A percentile compares a stretch with the other conserved stretches of the same genome.
These are phyloP conservation scores for Eutolmus rufibarbis DNA, from an alignment of 2,888 invertebrate species.

Conservation along the genomic window DNA sequence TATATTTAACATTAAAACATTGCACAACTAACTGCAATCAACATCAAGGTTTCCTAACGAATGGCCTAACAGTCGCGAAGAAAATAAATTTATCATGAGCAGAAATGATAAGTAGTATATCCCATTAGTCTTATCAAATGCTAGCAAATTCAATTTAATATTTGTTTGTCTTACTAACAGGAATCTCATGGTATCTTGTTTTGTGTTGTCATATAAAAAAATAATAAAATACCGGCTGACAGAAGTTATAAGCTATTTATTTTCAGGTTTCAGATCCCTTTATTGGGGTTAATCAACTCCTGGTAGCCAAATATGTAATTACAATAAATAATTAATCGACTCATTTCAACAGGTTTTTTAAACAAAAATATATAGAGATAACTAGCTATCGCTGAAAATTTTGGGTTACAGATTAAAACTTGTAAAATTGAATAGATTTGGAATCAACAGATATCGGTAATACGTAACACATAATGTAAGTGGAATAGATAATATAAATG, in stretches of 20 bases:
- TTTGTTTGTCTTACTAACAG: not conserved
- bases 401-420: not conserved
- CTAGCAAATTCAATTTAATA: not conserved
- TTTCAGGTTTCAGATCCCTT: not conserved
- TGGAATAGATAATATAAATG: not conserved
- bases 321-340: not conserved
- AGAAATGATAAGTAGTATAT: not conserved
- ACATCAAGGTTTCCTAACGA: not conserved
- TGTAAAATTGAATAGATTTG: not conserved
- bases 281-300: not conserved
- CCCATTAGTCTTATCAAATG: not conserved
- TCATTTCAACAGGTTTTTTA: not conserved
- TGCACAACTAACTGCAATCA: not conserved
- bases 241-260: not conserved
- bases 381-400: not conserved
- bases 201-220: not conserved
- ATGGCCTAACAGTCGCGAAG: not conserved
- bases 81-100: not conserved
- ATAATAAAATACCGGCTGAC: not conserved
- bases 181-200: not conserved
- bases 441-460: not conserved
- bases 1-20: not conserved
- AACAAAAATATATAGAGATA: not conserved
- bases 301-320: not conserved
- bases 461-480: not conserved